Evolutionary conservation across 2,113 vertebrate genomes (phyloP).

Genomic region (Aplodontia rufa): DNA sequence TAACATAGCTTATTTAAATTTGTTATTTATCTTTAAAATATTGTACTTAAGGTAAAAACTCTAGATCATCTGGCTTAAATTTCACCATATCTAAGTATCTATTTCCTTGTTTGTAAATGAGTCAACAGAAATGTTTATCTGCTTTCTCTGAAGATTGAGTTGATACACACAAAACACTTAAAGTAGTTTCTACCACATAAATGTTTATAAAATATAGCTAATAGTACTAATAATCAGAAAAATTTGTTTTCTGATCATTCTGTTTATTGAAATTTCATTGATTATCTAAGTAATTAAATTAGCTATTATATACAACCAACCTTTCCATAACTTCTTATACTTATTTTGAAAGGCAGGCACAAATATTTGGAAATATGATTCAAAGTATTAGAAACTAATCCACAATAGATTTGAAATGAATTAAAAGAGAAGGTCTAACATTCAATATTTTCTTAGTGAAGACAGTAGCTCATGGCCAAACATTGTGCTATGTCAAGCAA

Average conservation of each 20-base stretch:
- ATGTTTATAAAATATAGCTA: neutral
- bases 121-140: fast-evolving
- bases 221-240: neutral
- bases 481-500: neutral
- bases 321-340: neutral
- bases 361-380: neutral
- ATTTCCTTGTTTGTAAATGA: neutral
- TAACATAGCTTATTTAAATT: neutral
- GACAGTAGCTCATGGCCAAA: neutral
- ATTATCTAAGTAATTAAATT: neutral
- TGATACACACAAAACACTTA: neutral
- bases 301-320: neutral
- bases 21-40: neutral
- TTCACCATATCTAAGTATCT: neutral
- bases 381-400: constrained; percentile 4
- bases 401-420: neutral
- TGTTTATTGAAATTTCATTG: neutral
- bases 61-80: neutral
- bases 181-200: neutral
- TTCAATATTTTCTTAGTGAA: neutral
- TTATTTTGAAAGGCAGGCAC: neutral
- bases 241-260: neutral
- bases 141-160: neutral
- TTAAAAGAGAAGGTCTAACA: neutral
- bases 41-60: neutral